phyloP scores from a whole-genome alignment of 2,113 vertebrate species.

The Panthera tigris region DNA sequence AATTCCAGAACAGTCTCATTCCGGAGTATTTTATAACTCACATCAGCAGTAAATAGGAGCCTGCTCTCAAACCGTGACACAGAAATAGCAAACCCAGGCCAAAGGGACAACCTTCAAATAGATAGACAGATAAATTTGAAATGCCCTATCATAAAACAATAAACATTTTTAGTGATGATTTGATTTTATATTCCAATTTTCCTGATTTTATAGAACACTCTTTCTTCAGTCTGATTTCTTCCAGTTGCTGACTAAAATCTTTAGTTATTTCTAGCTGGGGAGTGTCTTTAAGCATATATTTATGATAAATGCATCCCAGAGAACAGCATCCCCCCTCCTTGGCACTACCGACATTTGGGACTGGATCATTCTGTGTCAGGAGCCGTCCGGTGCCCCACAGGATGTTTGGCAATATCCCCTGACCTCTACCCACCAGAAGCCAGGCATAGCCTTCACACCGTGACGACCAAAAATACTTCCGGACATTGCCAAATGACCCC shows the following conservation, averaged over 20 bases:
- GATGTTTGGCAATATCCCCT: background rate
- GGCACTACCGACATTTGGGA: background rate
- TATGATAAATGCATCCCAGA: background rate
- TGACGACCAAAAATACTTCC: background rate
- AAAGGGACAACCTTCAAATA: constrained; percentile 78
- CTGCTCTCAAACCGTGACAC: constrained; percentile 77
- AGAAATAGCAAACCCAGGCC: constrained; percentile 82
- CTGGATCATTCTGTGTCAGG: background rate
- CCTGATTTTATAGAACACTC: background rate
- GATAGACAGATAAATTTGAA: background rate
- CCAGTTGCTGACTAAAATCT: background rate
- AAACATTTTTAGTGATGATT: background rate
- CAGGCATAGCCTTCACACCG: background rate
- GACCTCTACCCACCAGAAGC: background rate
- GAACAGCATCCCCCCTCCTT: background rate
- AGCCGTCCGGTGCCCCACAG: background rate
- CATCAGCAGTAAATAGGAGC: constrained; percentile 75
- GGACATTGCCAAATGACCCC: background rate
- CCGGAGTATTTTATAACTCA: constrained; percentile 83
- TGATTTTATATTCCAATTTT: background rate
- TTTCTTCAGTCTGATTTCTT: constrained; percentile 9
- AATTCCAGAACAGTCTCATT: constrained; percentile 82
- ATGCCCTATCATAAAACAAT: background rate
- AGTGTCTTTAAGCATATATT: background rate
- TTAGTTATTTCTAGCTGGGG: background rate